Base-by-base conservation (phyloP, 2,797 vertebrate species). In the Oophaga sylvatica region DNA sequence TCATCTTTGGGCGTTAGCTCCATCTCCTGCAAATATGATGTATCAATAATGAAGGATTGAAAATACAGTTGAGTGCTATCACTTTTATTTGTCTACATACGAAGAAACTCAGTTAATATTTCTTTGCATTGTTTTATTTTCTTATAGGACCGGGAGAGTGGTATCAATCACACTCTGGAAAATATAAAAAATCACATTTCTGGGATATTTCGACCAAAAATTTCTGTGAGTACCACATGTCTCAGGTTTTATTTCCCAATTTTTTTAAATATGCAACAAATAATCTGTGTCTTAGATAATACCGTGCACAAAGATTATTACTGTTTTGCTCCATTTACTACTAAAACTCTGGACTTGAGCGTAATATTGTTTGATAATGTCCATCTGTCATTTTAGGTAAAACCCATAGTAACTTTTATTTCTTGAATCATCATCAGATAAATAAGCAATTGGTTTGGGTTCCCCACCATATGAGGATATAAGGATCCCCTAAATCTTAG, bases 141-240 rank as follows among this genome's bases (percentile, higher is more conserved):
- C 26, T 86, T 87, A 80, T 81, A 96, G 95, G 96, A 97, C 68
- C 93, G 93, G 88, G 95, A 96, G 15, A 90, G 92, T 29, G 90
- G 92, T 0, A 95, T 92, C 81, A 68, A 92, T 0, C 92, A 94
- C 0, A 92, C 93, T 0, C 90, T 97, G 92, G 97, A 97, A 5
- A 95, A 95, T 48, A 93, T 99, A 85, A 93, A 94, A 81, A 96
- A 92, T 90, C 96, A 97, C 90, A 94, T 98, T 89, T 95, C 96
- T 0, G 94, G 95, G 86, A 93, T 98, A 86, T 98, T 99, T 91
- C 96, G 96, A 90, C 94, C 95, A 81, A 98, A 95, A 91, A 93
- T 91, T 92, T 95, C 94, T 11, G 98, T 99, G 91, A 95, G 96
- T 90, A 71, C 11, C 8, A 53, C 11, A 53, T 53, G 48, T 53